These are phyloP conservation scores for Geococcyx californianus DNA, from an alignment of 2,113 vertebrate genomes.

Conservation along the genomic window DNA sequence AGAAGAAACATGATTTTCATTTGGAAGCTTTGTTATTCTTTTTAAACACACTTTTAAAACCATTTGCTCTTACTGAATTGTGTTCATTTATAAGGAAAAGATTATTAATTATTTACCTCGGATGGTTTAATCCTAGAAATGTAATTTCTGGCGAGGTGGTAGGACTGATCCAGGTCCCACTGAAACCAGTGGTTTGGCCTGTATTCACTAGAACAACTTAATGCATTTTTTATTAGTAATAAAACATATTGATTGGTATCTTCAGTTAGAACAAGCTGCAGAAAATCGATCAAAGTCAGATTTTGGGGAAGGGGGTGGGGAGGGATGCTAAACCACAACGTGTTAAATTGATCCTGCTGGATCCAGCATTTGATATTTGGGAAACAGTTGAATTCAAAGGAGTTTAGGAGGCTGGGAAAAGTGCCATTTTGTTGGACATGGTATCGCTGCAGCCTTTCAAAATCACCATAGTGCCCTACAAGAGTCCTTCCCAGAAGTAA, in stretches of 20 bases:
- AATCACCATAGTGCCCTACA: background rate
- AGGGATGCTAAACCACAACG: background rate
- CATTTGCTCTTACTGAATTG: background rate
- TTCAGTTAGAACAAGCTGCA: background rate
- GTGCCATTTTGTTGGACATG: background rate
- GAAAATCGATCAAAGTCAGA: background rate
- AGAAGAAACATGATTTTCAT: accelerated
- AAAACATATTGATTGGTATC: background rate
- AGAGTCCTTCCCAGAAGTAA: background rate
- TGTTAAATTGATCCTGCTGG: background rate
- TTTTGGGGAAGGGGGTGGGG: background rate
- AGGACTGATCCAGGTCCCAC: background rate
- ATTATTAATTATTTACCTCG: background rate
- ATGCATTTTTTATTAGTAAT: background rate
- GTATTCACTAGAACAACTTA: background rate
- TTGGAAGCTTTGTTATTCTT: background rate
- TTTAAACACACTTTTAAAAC: background rate
- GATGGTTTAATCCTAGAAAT: background rate
- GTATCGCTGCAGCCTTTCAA: background rate
- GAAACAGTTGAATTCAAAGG: background rate
- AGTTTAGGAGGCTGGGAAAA: background rate
- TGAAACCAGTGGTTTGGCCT: background rate
- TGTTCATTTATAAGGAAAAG: background rate
- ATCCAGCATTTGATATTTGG: background rate
- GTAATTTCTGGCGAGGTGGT: background rate